phyloP scores from a whole-genome alignment of 2,113 vertebrate genomes.

The Egretta garzetta region DNA sequence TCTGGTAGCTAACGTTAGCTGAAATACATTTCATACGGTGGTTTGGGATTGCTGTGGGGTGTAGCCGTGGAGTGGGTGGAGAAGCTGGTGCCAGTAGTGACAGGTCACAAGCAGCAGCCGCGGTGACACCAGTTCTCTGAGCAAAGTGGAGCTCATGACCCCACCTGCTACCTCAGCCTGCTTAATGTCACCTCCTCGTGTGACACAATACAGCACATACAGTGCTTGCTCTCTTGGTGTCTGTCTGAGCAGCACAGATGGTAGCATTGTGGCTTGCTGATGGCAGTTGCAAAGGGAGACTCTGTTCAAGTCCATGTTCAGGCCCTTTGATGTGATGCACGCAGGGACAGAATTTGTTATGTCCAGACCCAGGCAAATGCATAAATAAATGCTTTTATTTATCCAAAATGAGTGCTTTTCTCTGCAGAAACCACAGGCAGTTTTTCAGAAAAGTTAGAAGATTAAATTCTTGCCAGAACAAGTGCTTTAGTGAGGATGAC shows the following conservation, averaged over 20 bases:
- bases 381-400: background rate
- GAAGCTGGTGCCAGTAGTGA: background rate
- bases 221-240: background rate
- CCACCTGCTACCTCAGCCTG: background rate
- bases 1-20: background rate
- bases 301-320: accelerated
- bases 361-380: background rate
- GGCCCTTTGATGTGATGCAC: accelerated
- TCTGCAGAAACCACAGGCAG: background rate
- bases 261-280: background rate
- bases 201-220: too few relatives aligned
- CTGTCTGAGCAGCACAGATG: background rate
- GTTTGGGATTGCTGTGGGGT: background rate
- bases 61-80: background rate
- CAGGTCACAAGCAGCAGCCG: background rate
- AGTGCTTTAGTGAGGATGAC: background rate
- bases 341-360: background rate
- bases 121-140: accelerated
- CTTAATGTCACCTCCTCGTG: accelerated
- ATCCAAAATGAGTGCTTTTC: background rate
- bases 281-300: background rate
- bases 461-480: background rate
- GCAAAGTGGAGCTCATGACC: background rate
- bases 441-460: background rate
- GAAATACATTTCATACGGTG: background rate